These are phyloP conservation scores for Neodontobutis hainanensis DNA, from an alignment of 2,113 vertebrate genomes.

Conservation along the genomic window DNA sequence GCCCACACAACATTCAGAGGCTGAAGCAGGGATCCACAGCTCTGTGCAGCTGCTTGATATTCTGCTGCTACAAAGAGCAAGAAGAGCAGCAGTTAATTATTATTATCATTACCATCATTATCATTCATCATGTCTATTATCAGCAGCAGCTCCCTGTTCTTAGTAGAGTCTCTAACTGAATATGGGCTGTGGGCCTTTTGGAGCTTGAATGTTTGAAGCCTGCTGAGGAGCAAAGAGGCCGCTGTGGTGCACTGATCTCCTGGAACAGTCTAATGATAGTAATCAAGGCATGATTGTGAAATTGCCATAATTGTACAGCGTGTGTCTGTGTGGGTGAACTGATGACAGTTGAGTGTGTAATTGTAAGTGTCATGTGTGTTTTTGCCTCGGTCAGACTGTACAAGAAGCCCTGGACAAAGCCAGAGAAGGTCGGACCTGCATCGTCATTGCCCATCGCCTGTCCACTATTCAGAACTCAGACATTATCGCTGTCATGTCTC, in stretches of 20 bases:
- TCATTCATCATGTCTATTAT: slow-evolving; percentile 60
- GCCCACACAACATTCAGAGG: background rate
- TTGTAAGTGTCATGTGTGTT: background rate
- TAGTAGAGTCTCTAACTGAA: slow-evolving; percentile 32
- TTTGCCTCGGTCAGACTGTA: slow-evolving; percentile 63
- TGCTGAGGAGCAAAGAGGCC: slow-evolving; percentile 33
- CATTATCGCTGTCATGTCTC: slow-evolving; percentile 83
- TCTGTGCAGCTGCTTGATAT: slow-evolving; percentile 38
- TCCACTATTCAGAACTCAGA: slow-evolving; percentile 84
- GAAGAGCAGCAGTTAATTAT: slow-evolving; percentile 53
- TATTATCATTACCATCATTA: slow-evolving; percentile 61
- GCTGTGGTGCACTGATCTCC: slow-evolving; percentile 22
- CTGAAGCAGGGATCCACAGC: background rate
- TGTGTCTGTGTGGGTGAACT: slow-evolving; percentile 12
- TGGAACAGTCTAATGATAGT: slow-evolving; percentile 63
- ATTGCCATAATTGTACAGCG: slow-evolving; percentile 54
- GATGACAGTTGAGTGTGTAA: slow-evolving; percentile 6
- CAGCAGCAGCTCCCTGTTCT: slow-evolving; percentile 41
- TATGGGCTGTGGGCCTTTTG: slow-evolving; percentile 15
- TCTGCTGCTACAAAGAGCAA: slow-evolving; percentile 16
- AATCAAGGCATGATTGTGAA: slow-evolving; percentile 61
- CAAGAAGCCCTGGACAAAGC: slow-evolving; percentile 78
- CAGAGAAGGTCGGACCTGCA: slow-evolving; percentile 77
- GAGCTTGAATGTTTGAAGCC: slow-evolving; percentile 25
- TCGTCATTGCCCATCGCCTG: slow-evolving; percentile 81